These are phyloP conservation scores for Micrastur ruficollis DNA, from an alignment of 2,797 vertebrate genomes.

Conservation along the genomic window DNA sequence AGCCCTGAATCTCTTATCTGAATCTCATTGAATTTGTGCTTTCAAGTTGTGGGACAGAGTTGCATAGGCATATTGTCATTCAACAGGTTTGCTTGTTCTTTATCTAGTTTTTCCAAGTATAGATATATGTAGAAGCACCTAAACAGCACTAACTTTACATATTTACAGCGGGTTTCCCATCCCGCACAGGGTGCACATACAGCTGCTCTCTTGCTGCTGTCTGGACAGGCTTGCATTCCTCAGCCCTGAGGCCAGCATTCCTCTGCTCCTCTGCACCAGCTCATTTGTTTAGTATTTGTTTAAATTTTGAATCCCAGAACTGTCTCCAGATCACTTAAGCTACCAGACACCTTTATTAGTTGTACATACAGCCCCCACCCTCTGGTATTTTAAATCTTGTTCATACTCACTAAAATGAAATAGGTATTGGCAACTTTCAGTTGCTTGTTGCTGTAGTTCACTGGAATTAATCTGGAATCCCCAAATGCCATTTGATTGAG, in stretches of 20 bases:
- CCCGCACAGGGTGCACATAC: neutral
- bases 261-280: neutral
- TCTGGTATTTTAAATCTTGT: neutral
- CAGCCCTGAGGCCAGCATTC: neutral
- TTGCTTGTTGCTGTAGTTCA: neutral
- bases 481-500: neutral
- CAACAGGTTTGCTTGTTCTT: neutral
- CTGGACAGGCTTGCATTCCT: neutral
- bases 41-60: neutral
- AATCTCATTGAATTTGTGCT: neutral
- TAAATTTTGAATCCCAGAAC: neutral
- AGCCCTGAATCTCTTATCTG: neutral
- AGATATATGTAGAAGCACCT: neutral
- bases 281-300: neutral
- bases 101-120: neutral
- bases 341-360: neutral
- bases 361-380: neutral
- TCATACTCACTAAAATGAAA: neutral
- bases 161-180: neutral
- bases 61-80: neutral
- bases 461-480: conserved; percentile 13
- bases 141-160: neutral
- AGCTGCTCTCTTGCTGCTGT: neutral
- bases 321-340: neutral
- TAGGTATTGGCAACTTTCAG: neutral